Evolutionary conservation across 1,140 invertebrate species (phyloP).

Genomic region (Drosophila pseudoobscura): DNA sequence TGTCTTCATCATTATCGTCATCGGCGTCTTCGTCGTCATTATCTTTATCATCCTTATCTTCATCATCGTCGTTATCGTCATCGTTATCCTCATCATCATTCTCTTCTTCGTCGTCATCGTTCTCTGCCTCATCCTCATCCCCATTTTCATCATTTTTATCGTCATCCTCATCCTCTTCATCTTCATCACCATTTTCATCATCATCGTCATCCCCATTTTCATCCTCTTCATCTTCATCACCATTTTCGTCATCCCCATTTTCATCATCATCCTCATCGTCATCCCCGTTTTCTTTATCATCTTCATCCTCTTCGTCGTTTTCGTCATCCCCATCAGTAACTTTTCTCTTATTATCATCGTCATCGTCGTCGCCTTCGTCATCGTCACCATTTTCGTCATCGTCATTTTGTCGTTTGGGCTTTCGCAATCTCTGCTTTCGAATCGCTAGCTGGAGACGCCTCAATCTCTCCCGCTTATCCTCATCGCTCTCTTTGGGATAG

Average conservation of each 20-base stretch:
- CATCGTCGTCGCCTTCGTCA: constrained; percentile 11
- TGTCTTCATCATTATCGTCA: constrained; percentile 24
- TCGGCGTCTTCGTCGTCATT: constrained; percentile 30
- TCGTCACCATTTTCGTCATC: constrained; percentile 30
- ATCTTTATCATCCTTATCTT: constrained; percentile 64
- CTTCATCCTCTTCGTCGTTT: constrained; percentile 51
- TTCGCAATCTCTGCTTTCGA: constrained; percentile 82
- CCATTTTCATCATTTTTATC: constrained; percentile 26
- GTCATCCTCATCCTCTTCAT: constrained; percentile 30
- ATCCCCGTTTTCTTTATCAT: constrained; percentile 22
- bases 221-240: constrained; percentile 71
- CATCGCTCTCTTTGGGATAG: constrained; percentile 82
- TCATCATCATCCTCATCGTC: constrained; percentile 18
- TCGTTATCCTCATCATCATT: constrained; percentile 33
- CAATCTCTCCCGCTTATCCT: constrained; percentile 63
- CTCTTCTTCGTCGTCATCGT: constrained; percentile 17
- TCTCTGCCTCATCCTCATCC: constrained; percentile 21
- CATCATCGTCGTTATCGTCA: constrained; percentile 63
- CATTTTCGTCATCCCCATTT: constrained; percentile 28
- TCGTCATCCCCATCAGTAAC: constrained; percentile 62
- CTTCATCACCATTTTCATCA: constrained; percentile 55
- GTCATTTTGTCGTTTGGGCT: constrained; percentile 37
- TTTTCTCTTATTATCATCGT: neutral
- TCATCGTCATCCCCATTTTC: constrained; percentile 67
- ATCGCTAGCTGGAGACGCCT: constrained; percentile 68